Base-by-base conservation (phyloP, 30 jellyfish, hydroid and myxozoan species). In the Turritopsis dohrnii region DNA sequence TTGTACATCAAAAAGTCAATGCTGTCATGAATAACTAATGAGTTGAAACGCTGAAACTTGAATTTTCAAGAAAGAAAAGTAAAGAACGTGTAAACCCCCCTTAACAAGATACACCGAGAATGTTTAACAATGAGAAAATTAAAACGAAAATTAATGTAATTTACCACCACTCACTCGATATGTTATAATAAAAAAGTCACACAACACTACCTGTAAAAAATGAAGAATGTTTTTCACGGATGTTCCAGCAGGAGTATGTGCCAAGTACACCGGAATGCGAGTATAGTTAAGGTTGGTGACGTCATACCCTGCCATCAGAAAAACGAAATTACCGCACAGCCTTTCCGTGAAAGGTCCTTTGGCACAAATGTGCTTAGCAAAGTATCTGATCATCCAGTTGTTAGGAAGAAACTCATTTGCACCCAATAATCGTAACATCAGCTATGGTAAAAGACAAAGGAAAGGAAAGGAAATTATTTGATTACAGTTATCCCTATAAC, bases 391-490 rank as follows among this genome's bases (percentile, higher is more conserved):
- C 23, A 89, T 25, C 88, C 86, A 79, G 23, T 91, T 28, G 84
- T 85, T 90, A 1, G 96, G 96, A 54, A 89, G 54, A 71, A 89
- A 89, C 21, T 89, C 96, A 60, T 91, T 84, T 22, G 84, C 95
- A 16, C 96, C 96, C 75, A 89, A 74, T 16, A 89, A 30, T 85
- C 84, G 84, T 88, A 89, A 89, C 24, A 89, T 85, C 21, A 73
- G 52, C 96, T 89, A 54, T 18, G 21, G 26, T 31, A 74, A 18
- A 60, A 41, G 60, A 13, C n/a, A 41, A 41, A 41, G 9, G 13
- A 41, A 41, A 3, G 9, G 60, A 3, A 41, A 3, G 60, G 13
- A 3, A 3, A 5, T 41, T 41, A 3, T 41, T 13, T 3, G 60
- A 3, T 41, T 41, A 3, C 13, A 41, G 60, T 41, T 41, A 41